Conservation (phyloP, 2,113 vertebrate genomes). For the Chaetura pelagica region DNA sequence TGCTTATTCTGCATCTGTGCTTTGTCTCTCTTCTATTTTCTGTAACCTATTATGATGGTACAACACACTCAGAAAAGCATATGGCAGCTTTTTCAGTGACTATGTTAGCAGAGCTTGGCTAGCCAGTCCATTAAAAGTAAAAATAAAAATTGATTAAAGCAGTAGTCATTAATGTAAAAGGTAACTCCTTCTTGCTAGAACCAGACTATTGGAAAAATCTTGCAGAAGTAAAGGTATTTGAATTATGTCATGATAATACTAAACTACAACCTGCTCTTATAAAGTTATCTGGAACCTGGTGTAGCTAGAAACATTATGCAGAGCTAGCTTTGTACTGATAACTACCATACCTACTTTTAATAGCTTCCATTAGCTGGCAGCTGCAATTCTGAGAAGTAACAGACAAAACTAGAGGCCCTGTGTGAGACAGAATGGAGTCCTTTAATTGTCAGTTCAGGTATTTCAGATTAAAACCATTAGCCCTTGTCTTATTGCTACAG, state of each 20-base stretch:
- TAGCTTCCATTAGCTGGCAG: not conserved
- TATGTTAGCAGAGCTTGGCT: not conserved
- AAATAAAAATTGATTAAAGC: not conserved
- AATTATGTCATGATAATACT: not conserved
- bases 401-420: accelerated
- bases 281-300: not conserved
- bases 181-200: not conserved
- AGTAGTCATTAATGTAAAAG: not conserved
- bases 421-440: not conserved
- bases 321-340: not conserved
- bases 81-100: not conserved
- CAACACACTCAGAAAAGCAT: not conserved
- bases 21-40: not conserved
- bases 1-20: not conserved
- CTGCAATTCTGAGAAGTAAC: not conserved
- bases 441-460: not conserved
- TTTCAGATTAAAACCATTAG: not conserved
- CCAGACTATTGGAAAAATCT: not conserved
- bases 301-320: not conserved
- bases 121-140: not conserved
- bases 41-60: not conserved
- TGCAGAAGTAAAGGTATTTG: not conserved
- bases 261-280: not conserved
- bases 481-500: not conserved
- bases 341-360: not conserved